Evolutionary conservation across 2,888 invertebrate species (phyloP), one percentile per base, ranked within the genome.

Genomic region (Eupelmus urozonus): DNA sequence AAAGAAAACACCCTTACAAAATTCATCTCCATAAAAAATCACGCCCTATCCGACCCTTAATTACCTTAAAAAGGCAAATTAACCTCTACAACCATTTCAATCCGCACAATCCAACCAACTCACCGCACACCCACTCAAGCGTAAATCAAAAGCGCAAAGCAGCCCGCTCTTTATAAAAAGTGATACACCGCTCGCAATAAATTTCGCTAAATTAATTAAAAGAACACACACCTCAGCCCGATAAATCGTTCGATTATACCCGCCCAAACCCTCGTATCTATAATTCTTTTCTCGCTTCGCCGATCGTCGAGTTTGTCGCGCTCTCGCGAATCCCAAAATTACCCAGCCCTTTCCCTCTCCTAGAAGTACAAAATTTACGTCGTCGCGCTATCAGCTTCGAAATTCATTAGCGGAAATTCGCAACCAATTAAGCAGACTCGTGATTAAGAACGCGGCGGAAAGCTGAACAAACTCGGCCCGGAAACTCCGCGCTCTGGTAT

Each of bases 401-500:
- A 20, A 20, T 51, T n/a, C 51, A 20, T 51, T 51, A 51, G 45
- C 29, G 20, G 25, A 77, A 72, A 77, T 66, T 66, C 45, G 60
- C 16, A 29, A 34, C n/a, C 34, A 60, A 77, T 40, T 16, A 51
- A 72, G 25, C 70, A 60, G 7, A 16, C 62, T 45, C 57, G 55
- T 62, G 55, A 73, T 67, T 62, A 69, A 72, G 23, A 16, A 53
- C 18, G 13, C 45, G n/a, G 25, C 23, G 1, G 1, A 0, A 20
- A 7, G 27, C 1, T 34, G 34, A 2, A 13, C 60, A 16, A n/a
- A 18, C 51, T 16, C 18, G 25, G 25, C 25, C n/a, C 70, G 42
- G 42, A 71, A 76, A 51, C 53, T 72, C 45, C 25, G n/a, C 29
- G 60, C 49, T n/a, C n/a, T 53, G 55, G 70, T 25, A 57, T 65